Conservation (phyloP, 2,797 vertebrate species). For the Hoplostethus mediterraneus region DNA sequence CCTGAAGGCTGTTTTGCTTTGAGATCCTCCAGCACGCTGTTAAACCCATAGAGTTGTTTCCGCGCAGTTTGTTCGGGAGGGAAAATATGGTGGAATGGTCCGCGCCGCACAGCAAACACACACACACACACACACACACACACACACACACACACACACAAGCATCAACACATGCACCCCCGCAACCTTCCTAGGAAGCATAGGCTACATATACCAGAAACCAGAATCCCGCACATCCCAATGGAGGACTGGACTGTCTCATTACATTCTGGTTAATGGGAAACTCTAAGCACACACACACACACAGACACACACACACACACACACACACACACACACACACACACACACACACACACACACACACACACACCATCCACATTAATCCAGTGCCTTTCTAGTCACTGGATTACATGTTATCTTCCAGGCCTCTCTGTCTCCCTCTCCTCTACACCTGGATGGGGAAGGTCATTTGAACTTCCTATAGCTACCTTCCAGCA, state of each 20-base stretch:
- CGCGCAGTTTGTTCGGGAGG: neutral
- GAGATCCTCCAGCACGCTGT: neutral
- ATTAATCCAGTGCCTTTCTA: slow-evolving; percentile 11
- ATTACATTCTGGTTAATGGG: slow-evolving; percentile 17
- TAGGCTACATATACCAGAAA: slow-evolving; percentile 2
- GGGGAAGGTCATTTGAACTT: slow-evolving; percentile 20
- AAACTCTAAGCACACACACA: slow-evolving; percentile 1
- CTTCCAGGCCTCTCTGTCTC: slow-evolving; percentile 10
- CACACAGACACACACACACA: neutral
- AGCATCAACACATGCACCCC: neutral
- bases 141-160: slow-evolving; percentile 8
- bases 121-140: slow-evolving; percentile 2
- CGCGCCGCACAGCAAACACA: neutral
- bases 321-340: neutral
- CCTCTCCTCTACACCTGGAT: neutral
- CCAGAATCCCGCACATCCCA: neutral
- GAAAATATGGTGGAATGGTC: neutral
- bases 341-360: slow-evolving; percentile 6
- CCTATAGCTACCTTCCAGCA: neutral
- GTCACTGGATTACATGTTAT: slow-evolving; percentile 7
- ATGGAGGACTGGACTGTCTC: neutral
- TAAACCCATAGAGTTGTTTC: neutral
- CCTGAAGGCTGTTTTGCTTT: neutral
- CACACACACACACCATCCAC: neutral
- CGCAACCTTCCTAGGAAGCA: neutral